Conservation (phyloP, 2,888 invertebrate species). For the Epistrophe grossulariae region DNA sequence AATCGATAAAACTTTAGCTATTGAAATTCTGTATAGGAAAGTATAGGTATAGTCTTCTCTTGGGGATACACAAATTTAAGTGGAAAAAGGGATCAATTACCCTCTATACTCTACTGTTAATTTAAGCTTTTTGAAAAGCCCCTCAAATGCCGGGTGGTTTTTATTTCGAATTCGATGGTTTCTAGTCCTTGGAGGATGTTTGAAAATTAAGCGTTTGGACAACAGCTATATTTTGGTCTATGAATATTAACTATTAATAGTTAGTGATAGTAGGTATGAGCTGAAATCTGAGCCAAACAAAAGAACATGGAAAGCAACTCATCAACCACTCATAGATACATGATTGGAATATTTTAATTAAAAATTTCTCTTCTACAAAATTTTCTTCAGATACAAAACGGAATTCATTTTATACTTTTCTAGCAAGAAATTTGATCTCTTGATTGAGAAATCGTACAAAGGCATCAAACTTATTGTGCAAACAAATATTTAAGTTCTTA, state of each 20-base stretch:
- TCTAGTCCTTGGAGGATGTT: slow-evolving; percentile 3
- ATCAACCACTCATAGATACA: background rate
- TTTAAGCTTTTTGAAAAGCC: slow-evolving; percentile 1
- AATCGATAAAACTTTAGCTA: slow-evolving; percentile 30
- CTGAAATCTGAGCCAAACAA: background rate
- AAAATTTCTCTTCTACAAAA: too few species aligned
- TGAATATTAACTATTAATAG: background rate
- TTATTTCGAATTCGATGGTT: background rate
- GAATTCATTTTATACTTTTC: too few species aligned
- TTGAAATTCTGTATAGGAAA: slow-evolving; percentile 1
- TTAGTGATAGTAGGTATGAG: background rate
- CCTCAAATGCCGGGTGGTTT: background rate
- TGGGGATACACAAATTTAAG: slow-evolving; percentile 9
- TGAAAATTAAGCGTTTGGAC: slow-evolving; percentile 12
- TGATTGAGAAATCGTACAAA: too few species aligned
- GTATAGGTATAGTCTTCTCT: background rate
- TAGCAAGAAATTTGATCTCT: too few species aligned
- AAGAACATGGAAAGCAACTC: background rate
- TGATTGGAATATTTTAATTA: background rate
- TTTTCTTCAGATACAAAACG: too few species aligned
- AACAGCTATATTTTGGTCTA: background rate
- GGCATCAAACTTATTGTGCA: too few species aligned
- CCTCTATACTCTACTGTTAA: background rate
- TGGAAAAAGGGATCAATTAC: slow-evolving; percentile 31
- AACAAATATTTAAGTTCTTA: too few species aligned